Conservation (phyloP, 2,888 invertebrate genomes). For the Hydroisotoma schaefferi region DNA sequence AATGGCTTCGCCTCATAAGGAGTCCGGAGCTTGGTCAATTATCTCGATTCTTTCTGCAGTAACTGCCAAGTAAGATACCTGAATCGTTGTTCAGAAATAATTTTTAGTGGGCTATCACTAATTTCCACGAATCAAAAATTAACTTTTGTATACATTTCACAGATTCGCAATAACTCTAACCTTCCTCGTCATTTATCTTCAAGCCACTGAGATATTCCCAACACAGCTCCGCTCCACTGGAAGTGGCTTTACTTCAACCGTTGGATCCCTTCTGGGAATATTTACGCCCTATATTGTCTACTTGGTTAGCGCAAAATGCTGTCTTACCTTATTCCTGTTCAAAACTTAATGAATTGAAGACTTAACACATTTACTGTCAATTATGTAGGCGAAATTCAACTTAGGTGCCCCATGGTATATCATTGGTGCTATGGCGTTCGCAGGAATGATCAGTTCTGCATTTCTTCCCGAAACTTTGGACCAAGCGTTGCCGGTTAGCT, state of each 20-base stretch:
- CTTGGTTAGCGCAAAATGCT: conserved; percentile 52
- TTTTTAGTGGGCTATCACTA: too few species aligned
- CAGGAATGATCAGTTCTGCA: conserved; percentile 46
- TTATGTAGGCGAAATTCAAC: conserved; percentile 34
- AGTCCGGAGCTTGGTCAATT: neutral
- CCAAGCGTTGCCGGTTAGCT: conserved; percentile 53
- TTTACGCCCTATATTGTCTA: conserved; percentile 62
- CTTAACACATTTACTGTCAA: neutral
- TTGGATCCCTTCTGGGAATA: conserved; percentile 59
- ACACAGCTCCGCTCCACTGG: conserved; percentile 65
- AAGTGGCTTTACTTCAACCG: conserved; percentile 60
- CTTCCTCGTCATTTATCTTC: conserved; percentile 61
- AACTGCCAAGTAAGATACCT: conserved; percentile 24
- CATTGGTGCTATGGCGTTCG: conserved; percentile 30
- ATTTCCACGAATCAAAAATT: too few species aligned
- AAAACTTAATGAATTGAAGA: neutral
- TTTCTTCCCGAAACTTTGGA: conserved; percentile 64
- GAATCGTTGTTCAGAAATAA: neutral
- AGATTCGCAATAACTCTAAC: conserved; percentile 54
- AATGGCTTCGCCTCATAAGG: conserved; percentile 7
- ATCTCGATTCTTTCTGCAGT: conserved; percentile 27
- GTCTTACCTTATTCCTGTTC: neutral
- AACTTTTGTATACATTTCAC: too few species aligned
- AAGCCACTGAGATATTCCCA: conserved; percentile 61
- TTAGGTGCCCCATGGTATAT: conserved; percentile 32